Base-by-base conservation (phyloP, 2,113 vertebrate species). In the Typhlomys cinereus region DNA sequence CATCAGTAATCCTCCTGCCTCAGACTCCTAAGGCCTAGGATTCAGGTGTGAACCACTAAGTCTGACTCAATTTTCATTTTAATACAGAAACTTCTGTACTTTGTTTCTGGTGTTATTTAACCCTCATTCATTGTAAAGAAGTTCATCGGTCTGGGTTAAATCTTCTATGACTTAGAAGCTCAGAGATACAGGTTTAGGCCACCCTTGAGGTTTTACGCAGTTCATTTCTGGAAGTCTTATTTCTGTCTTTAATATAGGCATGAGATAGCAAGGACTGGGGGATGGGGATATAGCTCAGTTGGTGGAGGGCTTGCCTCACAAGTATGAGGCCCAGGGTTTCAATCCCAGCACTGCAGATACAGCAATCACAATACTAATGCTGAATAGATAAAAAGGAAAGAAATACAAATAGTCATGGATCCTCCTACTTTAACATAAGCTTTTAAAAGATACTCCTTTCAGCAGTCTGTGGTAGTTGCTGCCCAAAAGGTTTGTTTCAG, bases 191-290 rank as follows among this genome's bases (percentile, higher is more conserved):
- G 25, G 44, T 83, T 44, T 61, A 14, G 15, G 17, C 25, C 10
- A 20, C 75, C 25, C 44, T 13, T 46, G 44, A 70, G 31, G 11
- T 48, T 84, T 92, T 62, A 44, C 59, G 41, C 67, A 76, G 23
- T 73, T 59, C 18, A 6, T 5, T 62, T 81, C 25, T 91, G 7
- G 78, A 66, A 39, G 14, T 81, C 44, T 86, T 87, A 57, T 90
- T 85, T 93, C 88, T 84, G 29, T 92, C n/a, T 94, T 85, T 90
- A 84, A 69, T 78, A 23, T 78, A 79, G 36, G 69, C 50, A 52
- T 71, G 6, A 34, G 31, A 70, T 69, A 70, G 86, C 79, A 90
- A 83, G 46, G 25, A 31, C 46, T 81, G 62, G 46, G 23, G 46
- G 31, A 34, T 67, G 62, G 62, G 61, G 78, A 44, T 31, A 57